These are phyloP conservation scores for Drosophila funebris DNA, from an alignment of 1,140 invertebrate species.

Conservation along the genomic window DNA sequence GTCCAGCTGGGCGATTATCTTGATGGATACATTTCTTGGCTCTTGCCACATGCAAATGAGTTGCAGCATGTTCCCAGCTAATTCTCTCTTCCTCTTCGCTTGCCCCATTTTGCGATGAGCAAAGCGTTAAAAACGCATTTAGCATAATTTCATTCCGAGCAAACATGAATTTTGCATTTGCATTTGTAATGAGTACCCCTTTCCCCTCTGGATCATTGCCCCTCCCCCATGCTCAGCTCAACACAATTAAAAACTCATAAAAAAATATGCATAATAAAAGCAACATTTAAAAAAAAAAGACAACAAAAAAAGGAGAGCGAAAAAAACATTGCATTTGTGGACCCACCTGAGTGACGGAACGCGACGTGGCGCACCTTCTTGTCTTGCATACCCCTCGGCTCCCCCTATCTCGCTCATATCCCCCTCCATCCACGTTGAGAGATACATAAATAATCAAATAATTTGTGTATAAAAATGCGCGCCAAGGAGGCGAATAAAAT, in stretches of 20 bases:
- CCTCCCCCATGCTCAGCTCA: neutral
- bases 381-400: neutral
- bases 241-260: slow-evolving; percentile 69
- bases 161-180: slow-evolving; percentile 69
- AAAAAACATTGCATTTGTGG: slow-evolving; percentile 13
- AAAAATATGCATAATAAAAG: slow-evolving; percentile 35
- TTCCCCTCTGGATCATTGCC: neutral
- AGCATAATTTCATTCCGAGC: slow-evolving; percentile 57
- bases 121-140: slow-evolving; percentile 54
- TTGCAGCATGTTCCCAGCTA: slow-evolving; percentile 11
- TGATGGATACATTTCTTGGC: slow-evolving; percentile 34
- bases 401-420: neutral
- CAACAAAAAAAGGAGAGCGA: neutral
- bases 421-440: neutral
- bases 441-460: slow-evolving; percentile 66
- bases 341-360: slow-evolving; percentile 6
- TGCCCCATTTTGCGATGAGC: slow-evolving; percentile 23
- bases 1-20: slow-evolving; percentile 23
- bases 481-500: slow-evolving; percentile 60
- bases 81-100: neutral
- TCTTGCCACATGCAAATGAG: slow-evolving; percentile 44
- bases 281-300: slow-evolving; percentile 18
- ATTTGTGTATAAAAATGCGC: slow-evolving; percentile 76
- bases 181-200: slow-evolving; percentile 53
- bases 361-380: slow-evolving; percentile 30